These are phyloP conservation scores for Syrrhaptes paradoxus DNA, from an alignment of 2,113 vertebrate species.

Conservation along the genomic window DNA sequence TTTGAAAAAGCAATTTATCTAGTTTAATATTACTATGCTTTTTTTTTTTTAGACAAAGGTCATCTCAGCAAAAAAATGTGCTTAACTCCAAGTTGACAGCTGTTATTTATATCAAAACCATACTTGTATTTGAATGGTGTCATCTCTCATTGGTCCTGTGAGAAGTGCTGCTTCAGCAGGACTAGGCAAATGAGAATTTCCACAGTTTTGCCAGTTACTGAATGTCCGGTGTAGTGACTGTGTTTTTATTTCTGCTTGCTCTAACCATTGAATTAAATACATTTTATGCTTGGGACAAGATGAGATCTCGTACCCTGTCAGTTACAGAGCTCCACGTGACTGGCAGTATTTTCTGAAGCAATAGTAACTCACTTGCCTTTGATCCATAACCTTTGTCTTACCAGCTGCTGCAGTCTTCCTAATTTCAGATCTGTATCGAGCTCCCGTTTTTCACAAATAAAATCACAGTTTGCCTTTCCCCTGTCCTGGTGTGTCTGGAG, in stretches of 20 bases:
- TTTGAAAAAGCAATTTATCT: neutral
- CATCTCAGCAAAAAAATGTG: conserved; percentile 29
- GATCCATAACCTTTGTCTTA: neutral
- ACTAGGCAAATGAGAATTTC: neutral
- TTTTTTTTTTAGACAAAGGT: neutral
- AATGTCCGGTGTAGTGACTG: neutral
- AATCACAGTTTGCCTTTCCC: neutral
- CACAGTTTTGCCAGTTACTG: neutral
- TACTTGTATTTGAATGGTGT: neutral
- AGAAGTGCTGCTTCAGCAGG: conserved; percentile 6
- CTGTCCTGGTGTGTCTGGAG: neutral
- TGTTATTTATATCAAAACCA: neutral
- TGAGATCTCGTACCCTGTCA: neutral
- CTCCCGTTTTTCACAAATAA: neutral
- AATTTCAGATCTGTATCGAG: neutral
- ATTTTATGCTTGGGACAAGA: neutral
- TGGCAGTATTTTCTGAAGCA: neutral
- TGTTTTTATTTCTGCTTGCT: neutral
- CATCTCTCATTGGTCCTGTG: neutral
- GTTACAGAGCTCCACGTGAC: neutral
- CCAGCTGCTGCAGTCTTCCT: neutral
- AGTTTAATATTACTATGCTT: neutral
- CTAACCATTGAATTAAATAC: neutral
- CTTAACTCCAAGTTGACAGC: neutral
- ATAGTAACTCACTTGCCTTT: neutral